A percentile compares a stretch with the other conserved stretches of the same genome.
phyloP scores from a whole-genome alignment of 2,113 vertebrate species.

The Lucifuga dentata region DNA sequence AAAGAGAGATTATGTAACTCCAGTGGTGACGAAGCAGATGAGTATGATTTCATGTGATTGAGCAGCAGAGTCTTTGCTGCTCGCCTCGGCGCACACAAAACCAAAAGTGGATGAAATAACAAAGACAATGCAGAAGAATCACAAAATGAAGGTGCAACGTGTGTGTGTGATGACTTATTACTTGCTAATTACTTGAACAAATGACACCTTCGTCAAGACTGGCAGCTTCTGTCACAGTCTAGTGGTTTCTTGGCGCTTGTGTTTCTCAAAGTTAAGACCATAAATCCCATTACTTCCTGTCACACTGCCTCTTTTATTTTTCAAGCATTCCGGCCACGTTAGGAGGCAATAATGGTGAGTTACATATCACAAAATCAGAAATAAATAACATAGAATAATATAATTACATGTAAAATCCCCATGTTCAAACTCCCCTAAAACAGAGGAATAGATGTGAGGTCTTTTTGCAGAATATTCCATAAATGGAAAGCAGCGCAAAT shows the following conservation, averaged over 20 bases:
- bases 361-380: no score
- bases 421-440: no score
- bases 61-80: slow-evolving; percentile 29
- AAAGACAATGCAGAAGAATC: background rate
- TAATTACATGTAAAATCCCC: no score
- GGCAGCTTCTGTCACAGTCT: background rate
- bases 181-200: no score
- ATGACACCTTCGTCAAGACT: background rate
- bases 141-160: background rate
- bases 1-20: slow-evolving; percentile 59
- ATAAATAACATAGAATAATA: no score
- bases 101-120: background rate
- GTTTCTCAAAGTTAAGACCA: slow-evolving; percentile 11
- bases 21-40: slow-evolving; percentile 48
- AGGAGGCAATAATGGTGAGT: no score
- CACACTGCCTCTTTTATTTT: no score
- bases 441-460: no score
- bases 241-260: slow-evolving; percentile 5
- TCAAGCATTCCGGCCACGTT: no score
- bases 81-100: background rate
- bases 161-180: background rate
- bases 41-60: slow-evolving; percentile 56
- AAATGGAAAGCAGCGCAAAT: no score
- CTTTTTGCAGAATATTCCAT: no score
- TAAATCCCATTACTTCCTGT: background rate